Percentiles rank a stretch among this genome's conserved stretches.
Conservation (phyloP, 2,888 invertebrate species). For the Calameuta idolon region DNA sequence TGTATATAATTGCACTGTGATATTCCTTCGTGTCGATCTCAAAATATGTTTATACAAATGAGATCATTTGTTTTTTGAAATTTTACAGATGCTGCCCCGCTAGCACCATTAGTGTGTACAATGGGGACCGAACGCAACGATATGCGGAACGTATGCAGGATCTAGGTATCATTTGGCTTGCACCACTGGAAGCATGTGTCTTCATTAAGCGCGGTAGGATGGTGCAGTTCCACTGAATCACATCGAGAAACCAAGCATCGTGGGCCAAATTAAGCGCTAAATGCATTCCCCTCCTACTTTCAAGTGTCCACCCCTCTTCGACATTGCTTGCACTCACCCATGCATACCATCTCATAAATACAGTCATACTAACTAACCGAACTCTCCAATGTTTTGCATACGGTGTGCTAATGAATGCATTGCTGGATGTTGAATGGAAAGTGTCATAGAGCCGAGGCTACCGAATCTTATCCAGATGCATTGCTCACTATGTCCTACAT, state of each 20-base stretch:
- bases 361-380: background rate
- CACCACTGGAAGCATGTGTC: constrained; percentile 53
- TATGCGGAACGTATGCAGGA: constrained; percentile 49
- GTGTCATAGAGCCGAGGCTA: constrained; percentile 4
- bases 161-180: constrained; percentile 55
- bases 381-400: constrained; percentile 52
- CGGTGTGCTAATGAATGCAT: constrained; percentile 51
- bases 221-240: constrained; percentile 54
- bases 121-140: constrained; percentile 50
- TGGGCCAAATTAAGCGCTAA: constrained; percentile 57
- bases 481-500: background rate
- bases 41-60: background rate
- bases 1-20: background rate
- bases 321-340: constrained; percentile 4
- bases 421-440: constrained; percentile 34
- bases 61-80: background rate
- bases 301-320: constrained; percentile 13
- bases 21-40: background rate
- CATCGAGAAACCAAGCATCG: constrained; percentile 52
- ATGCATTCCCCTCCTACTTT: constrained; percentile 43
- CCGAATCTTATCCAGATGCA: background rate
- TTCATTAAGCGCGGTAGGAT: constrained; percentile 54
- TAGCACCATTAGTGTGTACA: constrained; percentile 48
- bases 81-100: constrained; percentile 17
- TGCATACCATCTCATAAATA: constrained; percentile 11